These are phyloP conservation scores for Atopsyche davidsoni DNA, from an alignment of 1,140 invertebrate genomes.

Conservation along the genomic window DNA sequence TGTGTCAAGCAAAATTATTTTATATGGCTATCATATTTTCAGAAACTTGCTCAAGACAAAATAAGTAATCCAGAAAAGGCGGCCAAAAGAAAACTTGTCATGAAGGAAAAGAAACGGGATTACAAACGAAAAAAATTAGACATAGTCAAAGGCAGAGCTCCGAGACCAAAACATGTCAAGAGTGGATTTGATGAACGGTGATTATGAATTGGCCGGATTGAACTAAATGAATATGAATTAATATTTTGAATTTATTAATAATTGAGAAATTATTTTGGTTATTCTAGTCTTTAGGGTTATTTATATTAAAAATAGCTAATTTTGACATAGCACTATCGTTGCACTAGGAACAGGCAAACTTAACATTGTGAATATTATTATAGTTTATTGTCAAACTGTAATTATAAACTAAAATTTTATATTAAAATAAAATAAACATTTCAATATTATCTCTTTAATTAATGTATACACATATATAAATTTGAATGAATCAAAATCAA, in stretches of 20 bases:
- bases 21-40: conserved; percentile 14
- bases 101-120: conserved; percentile 69
- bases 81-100: conserved; percentile 69
- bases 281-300: too few species aligned
- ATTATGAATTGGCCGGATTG: neutral
- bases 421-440: neutral
- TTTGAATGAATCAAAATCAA: neutral
- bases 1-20: neutral
- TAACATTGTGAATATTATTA: too few species aligned
- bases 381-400: too few species aligned
- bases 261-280: too few species aligned
- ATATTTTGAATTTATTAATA: neutral
- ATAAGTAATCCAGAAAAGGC: conserved; percentile 70
- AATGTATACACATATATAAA: neutral
- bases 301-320: neutral
- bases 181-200: neutral
- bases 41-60: conserved; percentile 52
- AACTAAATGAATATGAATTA: neutral
- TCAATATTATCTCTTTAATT: neutral
- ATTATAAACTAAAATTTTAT: neutral
- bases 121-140: conserved; percentile 64
- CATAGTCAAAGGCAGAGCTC: conserved; percentile 41
- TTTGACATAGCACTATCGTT: too few species aligned
- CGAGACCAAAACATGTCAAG: conserved; percentile 6
- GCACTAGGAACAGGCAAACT: too few species aligned